A percentile compares a stretch with the other conserved stretches of the same genome.
These are phyloP conservation scores for Potamarius usumacintae DNA, from an alignment of 2,113 vertebrate genomes.

Conservation along the genomic window DNA sequence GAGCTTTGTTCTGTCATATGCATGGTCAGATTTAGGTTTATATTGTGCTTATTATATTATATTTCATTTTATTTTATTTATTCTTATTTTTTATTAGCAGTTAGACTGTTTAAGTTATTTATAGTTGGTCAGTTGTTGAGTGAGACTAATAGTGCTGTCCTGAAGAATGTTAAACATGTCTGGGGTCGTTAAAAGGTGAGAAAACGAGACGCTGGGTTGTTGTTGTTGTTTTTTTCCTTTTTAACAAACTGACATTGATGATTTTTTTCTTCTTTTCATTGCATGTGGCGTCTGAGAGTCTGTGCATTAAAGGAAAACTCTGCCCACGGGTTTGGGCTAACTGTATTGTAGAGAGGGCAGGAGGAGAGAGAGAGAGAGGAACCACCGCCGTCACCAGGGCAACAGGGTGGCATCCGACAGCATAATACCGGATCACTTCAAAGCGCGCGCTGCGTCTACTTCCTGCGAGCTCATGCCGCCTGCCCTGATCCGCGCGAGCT, in stretches of 20 bases:
- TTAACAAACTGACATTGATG: conserved; percentile 34
- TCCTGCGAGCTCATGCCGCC: conserved; percentile 33
- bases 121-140: too few species aligned
- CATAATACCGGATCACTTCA: conserved; percentile 84
- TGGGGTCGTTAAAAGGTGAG: conserved; percentile 16
- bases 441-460: conserved; percentile 61
- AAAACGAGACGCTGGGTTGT: conserved; percentile 26
- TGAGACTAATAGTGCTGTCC: background rate
- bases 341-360: conserved; percentile 21
- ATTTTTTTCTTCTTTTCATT: conserved; percentile 30
- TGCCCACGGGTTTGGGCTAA: conserved; percentile 65
- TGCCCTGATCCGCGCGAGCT: conserved; percentile 28
- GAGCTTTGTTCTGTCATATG: background rate
- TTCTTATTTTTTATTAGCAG: background rate
- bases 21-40: background rate
- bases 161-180: conserved; percentile 33
- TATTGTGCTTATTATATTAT: background rate
- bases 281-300: conserved; percentile 45
- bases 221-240: conserved; percentile 34
- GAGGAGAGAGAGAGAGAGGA: too few species aligned
- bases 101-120: background rate
- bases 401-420: conserved; percentile 78
- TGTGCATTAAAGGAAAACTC: conserved; percentile 66
- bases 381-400: conserved; percentile 82
- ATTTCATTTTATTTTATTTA: background rate